Conservation (phyloP, 2,797 vertebrate species). For the Sphenodon punctatus region DNA sequence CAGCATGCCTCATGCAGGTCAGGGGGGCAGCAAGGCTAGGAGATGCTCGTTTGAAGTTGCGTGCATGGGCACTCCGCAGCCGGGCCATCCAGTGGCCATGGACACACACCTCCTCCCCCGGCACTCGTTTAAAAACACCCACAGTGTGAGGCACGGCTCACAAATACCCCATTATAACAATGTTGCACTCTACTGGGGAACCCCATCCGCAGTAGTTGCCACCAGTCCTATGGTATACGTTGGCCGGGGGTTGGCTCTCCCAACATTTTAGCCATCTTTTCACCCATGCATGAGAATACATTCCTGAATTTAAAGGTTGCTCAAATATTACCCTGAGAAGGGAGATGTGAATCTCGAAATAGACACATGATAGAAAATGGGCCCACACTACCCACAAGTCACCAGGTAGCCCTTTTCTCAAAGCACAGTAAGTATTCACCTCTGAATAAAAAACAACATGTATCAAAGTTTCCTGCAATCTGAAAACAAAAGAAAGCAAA, state of each 20-base stretch:
- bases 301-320: background rate
- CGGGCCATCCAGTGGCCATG: no score
- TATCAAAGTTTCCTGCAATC: slow-evolving; percentile 78
- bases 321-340: background rate
- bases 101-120: background rate
- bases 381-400: slow-evolving; percentile 23
- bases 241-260: no score
- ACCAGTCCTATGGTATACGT: no score
- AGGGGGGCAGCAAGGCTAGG: no score
- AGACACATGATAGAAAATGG: background rate
- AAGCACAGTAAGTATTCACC: slow-evolving; percentile 52
- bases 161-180: no score
- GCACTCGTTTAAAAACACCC: background rate
- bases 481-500: slow-evolving; percentile 73
- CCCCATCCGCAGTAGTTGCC: no score
- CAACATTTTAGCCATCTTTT: no score
- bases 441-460: slow-evolving; percentile 62
- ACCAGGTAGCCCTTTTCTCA: slow-evolving; percentile 36
- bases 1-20: no score
- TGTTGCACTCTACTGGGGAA: no score
- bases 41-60: no score
- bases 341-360: background rate
- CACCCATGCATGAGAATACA: background rate
- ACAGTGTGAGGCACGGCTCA: no score
- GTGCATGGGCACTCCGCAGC: no score